These are phyloP conservation scores for Campylorhamphus procurvoides DNA, from an alignment of 2,113 vertebrate genomes.

Conservation along the genomic window DNA sequence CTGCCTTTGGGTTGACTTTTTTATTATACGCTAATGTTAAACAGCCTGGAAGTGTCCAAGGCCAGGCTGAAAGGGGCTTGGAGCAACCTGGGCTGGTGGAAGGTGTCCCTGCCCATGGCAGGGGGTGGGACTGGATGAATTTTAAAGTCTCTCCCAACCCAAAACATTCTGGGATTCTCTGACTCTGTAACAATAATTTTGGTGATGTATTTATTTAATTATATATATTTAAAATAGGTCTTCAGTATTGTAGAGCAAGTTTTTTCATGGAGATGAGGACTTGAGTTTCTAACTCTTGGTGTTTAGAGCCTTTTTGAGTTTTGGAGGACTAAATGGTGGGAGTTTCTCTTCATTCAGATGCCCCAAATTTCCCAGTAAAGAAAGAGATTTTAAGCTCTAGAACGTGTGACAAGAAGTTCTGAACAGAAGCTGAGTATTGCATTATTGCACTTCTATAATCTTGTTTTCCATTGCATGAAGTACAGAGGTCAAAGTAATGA, in stretches of 20 bases:
- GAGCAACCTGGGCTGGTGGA: neutral
- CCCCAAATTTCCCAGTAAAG: neutral
- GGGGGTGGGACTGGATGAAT: no score
- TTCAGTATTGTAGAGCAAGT: neutral
- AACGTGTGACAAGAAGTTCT: neutral
- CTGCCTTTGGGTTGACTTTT: neutral
- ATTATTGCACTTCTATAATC: neutral
- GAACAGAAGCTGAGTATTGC: neutral
- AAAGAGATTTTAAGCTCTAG: neutral
- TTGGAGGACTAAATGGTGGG: neutral
- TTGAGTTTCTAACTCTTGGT: neutral
- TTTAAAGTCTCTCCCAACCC: neutral
- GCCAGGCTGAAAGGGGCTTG: neutral
- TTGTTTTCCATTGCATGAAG: neutral
- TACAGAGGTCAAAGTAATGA: neutral
- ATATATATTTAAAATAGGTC: neutral
- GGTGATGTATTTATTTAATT: neutral
- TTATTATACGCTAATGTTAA: neutral
- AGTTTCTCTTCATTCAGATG: neutral
- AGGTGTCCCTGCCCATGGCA: neutral
- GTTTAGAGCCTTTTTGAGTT: neutral
- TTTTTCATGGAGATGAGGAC: neutral
- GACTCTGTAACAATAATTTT: neutral
- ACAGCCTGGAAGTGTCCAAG: neutral
- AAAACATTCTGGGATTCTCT: neutral